Evolutionary conservation across 2,797 vertebrate species (phyloP).

Genomic region (Yasuhikotakia modesta): DNA sequence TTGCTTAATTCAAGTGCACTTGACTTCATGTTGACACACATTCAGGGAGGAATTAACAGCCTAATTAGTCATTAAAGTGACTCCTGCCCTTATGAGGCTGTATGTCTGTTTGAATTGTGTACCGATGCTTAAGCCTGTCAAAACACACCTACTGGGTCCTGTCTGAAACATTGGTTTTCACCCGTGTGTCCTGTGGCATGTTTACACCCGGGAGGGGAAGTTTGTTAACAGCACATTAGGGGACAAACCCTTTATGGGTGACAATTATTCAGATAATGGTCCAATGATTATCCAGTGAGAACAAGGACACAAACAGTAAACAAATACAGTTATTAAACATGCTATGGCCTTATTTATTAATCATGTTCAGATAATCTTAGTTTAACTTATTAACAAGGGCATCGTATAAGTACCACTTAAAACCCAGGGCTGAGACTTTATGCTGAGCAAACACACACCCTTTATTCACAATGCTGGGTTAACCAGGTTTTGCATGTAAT

Average conservation of each 20-base stretch:
- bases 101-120: background rate
- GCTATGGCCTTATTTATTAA: background rate
- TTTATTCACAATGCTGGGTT: too few species aligned
- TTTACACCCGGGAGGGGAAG: slow-evolving; percentile 1
- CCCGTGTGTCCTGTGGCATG: slow-evolving; percentile 15
- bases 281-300: slow-evolving; percentile 11
- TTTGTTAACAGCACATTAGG: background rate
- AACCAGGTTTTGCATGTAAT: too few species aligned
- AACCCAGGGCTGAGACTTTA: too few species aligned
- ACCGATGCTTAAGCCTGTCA: background rate
- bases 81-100: background rate
- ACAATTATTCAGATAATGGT: slow-evolving; percentile 2
- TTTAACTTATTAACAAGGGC: background rate
- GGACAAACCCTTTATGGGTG: background rate
- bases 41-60: background rate
- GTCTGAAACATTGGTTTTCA: slow-evolving; percentile 1
- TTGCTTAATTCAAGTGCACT: background rate
- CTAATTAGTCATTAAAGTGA: background rate
- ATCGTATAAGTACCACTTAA: background rate
- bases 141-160: slow-evolving; percentile 23
- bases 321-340: background rate
- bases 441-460: too few species aligned
- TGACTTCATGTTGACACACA: background rate
- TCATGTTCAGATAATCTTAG: background rate
- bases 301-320: background rate